These are phyloP conservation scores for Halichondria panicea DNA, from an alignment of 37 sponge, comb jelly and placozoan species.

Conservation along the genomic window DNA sequence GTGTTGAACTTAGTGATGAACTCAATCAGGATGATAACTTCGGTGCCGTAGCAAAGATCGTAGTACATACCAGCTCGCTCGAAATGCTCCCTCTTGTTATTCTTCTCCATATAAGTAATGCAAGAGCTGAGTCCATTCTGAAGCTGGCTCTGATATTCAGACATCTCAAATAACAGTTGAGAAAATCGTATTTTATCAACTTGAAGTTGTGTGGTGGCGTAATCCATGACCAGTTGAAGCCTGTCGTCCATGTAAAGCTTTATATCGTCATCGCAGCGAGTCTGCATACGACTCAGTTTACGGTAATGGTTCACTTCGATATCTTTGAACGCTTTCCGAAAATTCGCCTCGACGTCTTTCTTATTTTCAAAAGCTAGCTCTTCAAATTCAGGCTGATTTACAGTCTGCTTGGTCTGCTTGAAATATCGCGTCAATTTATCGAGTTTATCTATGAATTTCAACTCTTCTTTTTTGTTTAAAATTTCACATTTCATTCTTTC, in stretches of 20 bases:
- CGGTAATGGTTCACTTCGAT: neutral
- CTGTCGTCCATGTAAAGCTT: neutral
- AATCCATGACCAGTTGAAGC: neutral
- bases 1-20: neutral
- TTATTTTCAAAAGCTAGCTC: slow-evolving; percentile 1
- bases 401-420: neutral
- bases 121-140: slow-evolving; percentile 3
- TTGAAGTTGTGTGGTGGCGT: neutral
- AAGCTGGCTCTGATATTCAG: neutral
- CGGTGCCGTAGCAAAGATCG: slow-evolving; percentile 4
- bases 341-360: neutral
- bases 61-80: neutral
- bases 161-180: neutral
- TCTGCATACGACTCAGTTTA: neutral
- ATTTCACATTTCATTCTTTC: neutral
- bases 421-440: neutral
- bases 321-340: slow-evolving; percentile 5
- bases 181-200: neutral
- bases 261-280: neutral
- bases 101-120: neutral
- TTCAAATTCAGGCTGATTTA: neutral
- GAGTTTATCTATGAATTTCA: neutral
- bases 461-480: neutral
- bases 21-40: neutral
- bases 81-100: neutral